These are phyloP conservation scores for Atrichornis clamosus DNA, from an alignment of 2,113 vertebrate species.

Conservation along the genomic window DNA sequence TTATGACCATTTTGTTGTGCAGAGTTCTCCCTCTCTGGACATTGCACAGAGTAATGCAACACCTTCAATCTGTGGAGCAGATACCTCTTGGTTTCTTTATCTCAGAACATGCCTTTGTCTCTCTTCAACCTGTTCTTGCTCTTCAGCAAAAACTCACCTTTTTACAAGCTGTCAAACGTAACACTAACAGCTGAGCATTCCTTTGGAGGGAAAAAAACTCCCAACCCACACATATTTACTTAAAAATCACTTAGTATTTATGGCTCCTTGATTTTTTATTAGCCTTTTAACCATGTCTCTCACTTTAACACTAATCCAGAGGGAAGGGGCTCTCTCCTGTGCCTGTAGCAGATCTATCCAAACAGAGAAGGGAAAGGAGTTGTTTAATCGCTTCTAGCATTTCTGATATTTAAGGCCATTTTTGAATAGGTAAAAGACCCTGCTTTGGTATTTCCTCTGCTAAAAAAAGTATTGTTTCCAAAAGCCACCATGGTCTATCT, in stretches of 20 bases:
- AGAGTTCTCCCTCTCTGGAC: slow-evolving; percentile 57
- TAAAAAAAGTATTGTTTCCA: neutral
- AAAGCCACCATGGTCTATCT: neutral
- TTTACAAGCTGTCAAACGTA: slow-evolving; percentile 68
- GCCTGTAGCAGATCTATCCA: slow-evolving; percentile 41
- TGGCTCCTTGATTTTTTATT: slow-evolving; percentile 71
- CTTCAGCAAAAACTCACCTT: slow-evolving; percentile 61
- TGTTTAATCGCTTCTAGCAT: neutral
- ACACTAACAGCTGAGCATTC: slow-evolving; percentile 60
- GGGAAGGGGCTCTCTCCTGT: slow-evolving; percentile 24
- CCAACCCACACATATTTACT: slow-evolving; percentile 42
- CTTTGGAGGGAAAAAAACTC: neutral
- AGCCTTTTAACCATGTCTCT: slow-evolving; percentile 69
- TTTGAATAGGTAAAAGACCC: slow-evolving; percentile 27
- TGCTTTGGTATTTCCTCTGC: neutral
- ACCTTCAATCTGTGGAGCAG: slow-evolving; percentile 63
- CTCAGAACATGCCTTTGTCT: slow-evolving; percentile 52
- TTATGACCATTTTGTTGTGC: slow-evolving; percentile 63
- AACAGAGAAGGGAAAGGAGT: neutral
- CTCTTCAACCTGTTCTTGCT: slow-evolving; percentile 42
- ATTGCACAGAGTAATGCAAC: slow-evolving; percentile 24
- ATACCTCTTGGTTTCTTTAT: slow-evolving; percentile 54
- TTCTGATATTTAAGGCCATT: slow-evolving; percentile 34
- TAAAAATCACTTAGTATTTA: slow-evolving; percentile 75
- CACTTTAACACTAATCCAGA: slow-evolving; percentile 67